Conservation (phyloP, 1,140 invertebrate genomes). For the Ceratina japonica region DNA sequence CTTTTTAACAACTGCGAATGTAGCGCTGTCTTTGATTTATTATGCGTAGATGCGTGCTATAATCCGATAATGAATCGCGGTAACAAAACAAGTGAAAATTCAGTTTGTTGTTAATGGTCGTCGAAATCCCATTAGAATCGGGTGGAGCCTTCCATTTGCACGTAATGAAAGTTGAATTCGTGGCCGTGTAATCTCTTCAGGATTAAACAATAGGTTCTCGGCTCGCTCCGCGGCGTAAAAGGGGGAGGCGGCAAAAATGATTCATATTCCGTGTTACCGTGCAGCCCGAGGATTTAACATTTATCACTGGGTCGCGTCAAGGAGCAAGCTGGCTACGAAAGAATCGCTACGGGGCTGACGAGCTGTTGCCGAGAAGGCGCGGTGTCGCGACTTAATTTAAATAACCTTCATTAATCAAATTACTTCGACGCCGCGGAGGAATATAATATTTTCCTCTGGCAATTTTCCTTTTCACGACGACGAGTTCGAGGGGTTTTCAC, state of each 20-base stretch:
- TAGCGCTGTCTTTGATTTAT: no score
- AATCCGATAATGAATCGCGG: not conserved
- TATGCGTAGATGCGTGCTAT: not conserved
- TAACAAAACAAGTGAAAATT: not conserved
- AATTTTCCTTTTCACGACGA: not conserved
- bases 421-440: slow-evolving; percentile 35
- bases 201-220: slow-evolving; percentile 51
- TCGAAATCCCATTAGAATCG: slow-evolving; percentile 18
- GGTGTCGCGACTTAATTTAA: slow-evolving; percentile 52
- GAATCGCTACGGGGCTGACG: slow-evolving; percentile 15
- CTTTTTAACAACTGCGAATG: no score
- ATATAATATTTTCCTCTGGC: slow-evolving; percentile 49
- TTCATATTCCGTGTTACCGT: slow-evolving; percentile 33
- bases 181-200: slow-evolving; percentile 33
- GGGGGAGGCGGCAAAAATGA: slow-evolving; percentile 48
- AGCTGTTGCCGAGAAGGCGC: slow-evolving; percentile 41
- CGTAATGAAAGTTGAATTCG: slow-evolving; percentile 39
- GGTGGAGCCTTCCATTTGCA: slow-evolving; percentile 34
- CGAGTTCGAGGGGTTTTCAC: slow-evolving; percentile 9
- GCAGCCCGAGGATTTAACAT: slow-evolving; percentile 26
- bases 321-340: slow-evolving; percentile 16
- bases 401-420: slow-evolving; percentile 65
- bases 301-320: slow-evolving; percentile 25
- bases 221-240: slow-evolving; percentile 26
- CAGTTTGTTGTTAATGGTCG: not conserved